A percentile compares a stretch with the other conserved stretches of the same genome.
Conservation (phyloP, 1,140 invertebrate species). For the Saccostrea glomerata region DNA sequence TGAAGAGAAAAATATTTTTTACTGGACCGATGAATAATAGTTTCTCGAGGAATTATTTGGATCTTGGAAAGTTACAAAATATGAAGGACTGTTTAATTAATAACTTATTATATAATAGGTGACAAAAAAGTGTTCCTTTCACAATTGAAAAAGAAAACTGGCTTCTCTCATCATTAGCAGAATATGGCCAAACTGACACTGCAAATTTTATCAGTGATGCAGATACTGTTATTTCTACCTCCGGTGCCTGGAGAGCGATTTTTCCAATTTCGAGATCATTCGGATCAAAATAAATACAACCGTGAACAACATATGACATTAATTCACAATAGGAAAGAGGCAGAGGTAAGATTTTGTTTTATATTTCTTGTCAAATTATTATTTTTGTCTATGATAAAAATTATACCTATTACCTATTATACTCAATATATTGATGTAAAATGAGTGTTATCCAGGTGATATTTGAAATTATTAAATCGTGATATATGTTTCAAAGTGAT, state of each 20-base stretch:
- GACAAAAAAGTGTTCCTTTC: neutral
- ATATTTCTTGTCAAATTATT: neutral
- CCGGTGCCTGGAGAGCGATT: slow-evolving; percentile 32
- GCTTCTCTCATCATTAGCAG: neutral
- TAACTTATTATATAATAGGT: neutral
- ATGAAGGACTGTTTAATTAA: neutral
- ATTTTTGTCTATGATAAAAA: neutral
- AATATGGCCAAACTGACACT: slow-evolving; percentile 28
- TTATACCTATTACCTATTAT: neutral
- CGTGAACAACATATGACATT: neutral
- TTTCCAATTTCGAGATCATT: slow-evolving; percentile 36
- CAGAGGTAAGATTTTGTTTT: neutral
- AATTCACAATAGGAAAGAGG: slow-evolving; percentile 26
- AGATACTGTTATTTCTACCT: slow-evolving; percentile 29
- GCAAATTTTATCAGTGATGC: slow-evolving; percentile 18
- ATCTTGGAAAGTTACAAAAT: neutral
- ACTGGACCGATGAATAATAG: neutral
- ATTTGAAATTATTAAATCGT: neutral
- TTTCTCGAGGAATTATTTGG: neutral
- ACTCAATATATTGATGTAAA: neutral
- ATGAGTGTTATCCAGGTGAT: neutral
- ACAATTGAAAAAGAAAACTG: neutral
- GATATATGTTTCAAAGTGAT: no score
- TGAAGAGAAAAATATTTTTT: neutral
- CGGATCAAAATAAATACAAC: slow-evolving; percentile 39